Conservation (phyloP, 1,140 invertebrate species). For the Archegozetes longisetosus region DNA sequence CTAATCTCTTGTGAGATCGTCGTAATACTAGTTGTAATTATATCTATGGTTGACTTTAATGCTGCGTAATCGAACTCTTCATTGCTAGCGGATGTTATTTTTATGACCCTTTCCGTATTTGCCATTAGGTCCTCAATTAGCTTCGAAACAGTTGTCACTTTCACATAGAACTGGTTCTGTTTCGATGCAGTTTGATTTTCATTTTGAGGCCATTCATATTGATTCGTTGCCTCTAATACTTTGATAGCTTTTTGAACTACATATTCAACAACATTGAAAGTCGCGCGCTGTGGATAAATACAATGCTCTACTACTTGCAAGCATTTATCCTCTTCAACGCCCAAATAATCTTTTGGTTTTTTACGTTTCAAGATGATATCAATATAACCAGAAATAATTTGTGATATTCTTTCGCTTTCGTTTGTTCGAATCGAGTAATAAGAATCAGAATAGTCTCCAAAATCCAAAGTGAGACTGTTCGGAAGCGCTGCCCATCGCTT, state of each 20-base stretch:
- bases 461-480: conserved; percentile 96
- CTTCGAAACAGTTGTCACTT: conserved; percentile 85
- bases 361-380: conserved; percentile 95
- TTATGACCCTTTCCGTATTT: conserved; percentile 94
- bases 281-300: conserved; percentile 73
- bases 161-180: conserved; percentile 79
- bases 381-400: conserved; percentile 96
- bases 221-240: conserved; percentile 51
- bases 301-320: conserved; percentile 96
- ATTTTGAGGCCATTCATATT: conserved; percentile 56
- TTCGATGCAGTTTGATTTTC: conserved; percentile 84
- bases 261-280: conserved; percentile 67
- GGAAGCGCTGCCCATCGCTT: conserved; percentile 93
- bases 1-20: conserved; percentile 88
- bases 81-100: conserved; percentile 54
- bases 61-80: conserved; percentile 68
- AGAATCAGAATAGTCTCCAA: conserved; percentile 95
- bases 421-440: conserved; percentile 98
- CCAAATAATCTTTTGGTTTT: conserved; percentile 89
- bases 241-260: conserved; percentile 70
- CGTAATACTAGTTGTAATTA: conserved; percentile 87
- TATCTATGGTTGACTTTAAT: conserved; percentile 87
- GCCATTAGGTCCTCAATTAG: conserved; percentile 98
- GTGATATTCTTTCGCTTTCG: conserved; percentile 95
- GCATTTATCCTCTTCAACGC: conserved; percentile 95